These are phyloP conservation scores for Apis laboriosa DNA, from an alignment of 1,140 invertebrate species.

Conservation along the genomic window DNA sequence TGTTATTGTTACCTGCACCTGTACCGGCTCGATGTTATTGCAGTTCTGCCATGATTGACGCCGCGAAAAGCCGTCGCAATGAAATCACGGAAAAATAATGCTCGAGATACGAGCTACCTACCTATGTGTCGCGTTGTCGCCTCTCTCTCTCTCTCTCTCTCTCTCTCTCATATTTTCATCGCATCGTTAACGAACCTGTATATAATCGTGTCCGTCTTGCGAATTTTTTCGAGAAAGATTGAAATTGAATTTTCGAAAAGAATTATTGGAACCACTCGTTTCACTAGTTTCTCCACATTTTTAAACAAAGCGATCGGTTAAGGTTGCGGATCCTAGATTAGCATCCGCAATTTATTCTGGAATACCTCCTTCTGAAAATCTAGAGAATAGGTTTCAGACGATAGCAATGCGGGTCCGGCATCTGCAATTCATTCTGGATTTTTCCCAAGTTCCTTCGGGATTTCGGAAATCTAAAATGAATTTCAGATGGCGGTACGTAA, in stretches of 20 bases:
- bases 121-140: not conserved
- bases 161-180: slow-evolving; percentile 16
- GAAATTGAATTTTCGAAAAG: not conserved
- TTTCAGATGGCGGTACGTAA: not conserved
- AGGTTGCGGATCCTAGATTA: not conserved
- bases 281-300: no score
- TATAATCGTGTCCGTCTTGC: not conserved
- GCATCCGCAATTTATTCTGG: not conserved
- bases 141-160: no score
- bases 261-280: no score
- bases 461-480: not conserved
- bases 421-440: not conserved
- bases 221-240: not conserved
- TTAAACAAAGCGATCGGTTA: no score
- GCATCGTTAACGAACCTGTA: not conserved
- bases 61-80: slow-evolving; percentile 33
- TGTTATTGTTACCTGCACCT: slow-evolving; percentile 49
- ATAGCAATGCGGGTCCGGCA: not conserved
- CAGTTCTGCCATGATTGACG: slow-evolving; percentile 41
- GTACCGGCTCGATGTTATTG: slow-evolving; percentile 33
- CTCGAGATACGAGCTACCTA: not conserved
- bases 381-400: not conserved
- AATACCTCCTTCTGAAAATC: not conserved
- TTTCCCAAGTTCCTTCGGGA: not conserved
- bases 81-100: slow-evolving; percentile 53